These are phyloP conservation scores for Timandra comae DNA, from an alignment of 2,888 invertebrate genomes.

Conservation along the genomic window DNA sequence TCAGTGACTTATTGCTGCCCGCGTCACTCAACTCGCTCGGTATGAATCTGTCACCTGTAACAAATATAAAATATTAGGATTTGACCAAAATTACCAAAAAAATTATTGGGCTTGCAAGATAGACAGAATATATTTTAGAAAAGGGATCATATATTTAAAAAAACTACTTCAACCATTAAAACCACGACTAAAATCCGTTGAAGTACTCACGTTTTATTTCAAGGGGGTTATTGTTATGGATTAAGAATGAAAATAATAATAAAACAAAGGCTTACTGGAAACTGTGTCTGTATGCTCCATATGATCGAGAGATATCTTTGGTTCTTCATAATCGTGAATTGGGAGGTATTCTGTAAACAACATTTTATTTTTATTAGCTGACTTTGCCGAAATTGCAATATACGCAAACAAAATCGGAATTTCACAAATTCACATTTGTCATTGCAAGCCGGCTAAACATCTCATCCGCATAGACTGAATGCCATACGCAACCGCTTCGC, in stretches of 20 bases:
- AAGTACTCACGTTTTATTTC: not conserved
- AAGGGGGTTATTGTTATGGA: too few relatives aligned
- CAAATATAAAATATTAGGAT: not conserved
- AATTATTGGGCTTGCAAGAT: not conserved
- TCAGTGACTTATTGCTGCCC: slow-evolving; percentile 61
- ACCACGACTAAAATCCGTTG: not conserved
- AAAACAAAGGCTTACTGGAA: slow-evolving; percentile 62
- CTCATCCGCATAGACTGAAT: too few relatives aligned
- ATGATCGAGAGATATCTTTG: slow-evolving; percentile 57
- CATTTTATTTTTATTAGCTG: slow-evolving; percentile 31
- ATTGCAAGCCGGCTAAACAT: too few relatives aligned
- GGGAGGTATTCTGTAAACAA: slow-evolving; percentile 55
- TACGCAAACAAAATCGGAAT: too few relatives aligned
- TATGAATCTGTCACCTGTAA: slow-evolving; percentile 55
- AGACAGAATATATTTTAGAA: too few relatives aligned
- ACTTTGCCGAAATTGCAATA: too few relatives aligned
- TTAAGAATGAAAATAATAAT: too few relatives aligned
- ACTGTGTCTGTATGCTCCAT: slow-evolving; percentile 58
- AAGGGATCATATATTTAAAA: too few relatives aligned
- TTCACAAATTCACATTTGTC: too few relatives aligned
- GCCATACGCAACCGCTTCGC: too few relatives aligned
- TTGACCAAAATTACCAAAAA: too few relatives aligned
- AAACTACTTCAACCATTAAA: not conserved
- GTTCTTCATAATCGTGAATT: slow-evolving; percentile 59
- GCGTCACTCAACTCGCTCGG: slow-evolving; percentile 62